Evolutionary conservation across 1,140 invertebrate species (phyloP), one percentile per base, ranked within the genome.

Genomic region (Carposina sasakii): DNA sequence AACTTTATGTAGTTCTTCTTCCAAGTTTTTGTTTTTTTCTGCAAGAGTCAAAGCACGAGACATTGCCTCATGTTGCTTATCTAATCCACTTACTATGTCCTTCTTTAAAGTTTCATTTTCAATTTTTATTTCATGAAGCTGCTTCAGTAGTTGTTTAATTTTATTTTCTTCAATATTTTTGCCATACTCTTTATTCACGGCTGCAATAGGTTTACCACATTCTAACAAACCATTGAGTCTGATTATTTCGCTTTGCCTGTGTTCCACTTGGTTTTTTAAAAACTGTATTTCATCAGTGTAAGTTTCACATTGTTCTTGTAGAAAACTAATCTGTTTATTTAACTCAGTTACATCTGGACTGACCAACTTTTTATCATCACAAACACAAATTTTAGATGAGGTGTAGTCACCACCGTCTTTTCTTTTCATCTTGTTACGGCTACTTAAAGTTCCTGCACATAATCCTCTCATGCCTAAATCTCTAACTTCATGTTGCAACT

Each of bases 1-100:
- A 45, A 91, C 88, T 64, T 90, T 89, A 65, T 86, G 86, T 44
- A 92, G 61, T 77, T 91, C 90, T 62, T 89, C 88, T 77, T 91
- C 88, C 19, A 92, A 67, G 43, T 76, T 67, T 69, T 88, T 88
- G 63, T 92, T 92, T 66, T 89, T 85, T 60, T 92, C 88, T 15
- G 90, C 90, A 55, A 92, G 84, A 70, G 87, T 86, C 36, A 92
- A 71, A 21, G 91, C 91, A 63, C 90, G 76, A 16, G 88, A 74
- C 91, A 92, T 92, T 10, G 91, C 91, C 70, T 92, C 91, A 71
- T 92, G 91, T 70, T 92, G 91, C 62, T 91, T 91, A 50, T 86
- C 82, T 48, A 91, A 60, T 21, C 66, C 66, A 46, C 37, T 71
- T 45, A 88, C 88, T 10, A 90, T 57, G 68, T 90, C 87, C 39